phyloP scores from a whole-genome alignment of 1,140 invertebrate genomes.

The Elymnias hypermnestra region DNA sequence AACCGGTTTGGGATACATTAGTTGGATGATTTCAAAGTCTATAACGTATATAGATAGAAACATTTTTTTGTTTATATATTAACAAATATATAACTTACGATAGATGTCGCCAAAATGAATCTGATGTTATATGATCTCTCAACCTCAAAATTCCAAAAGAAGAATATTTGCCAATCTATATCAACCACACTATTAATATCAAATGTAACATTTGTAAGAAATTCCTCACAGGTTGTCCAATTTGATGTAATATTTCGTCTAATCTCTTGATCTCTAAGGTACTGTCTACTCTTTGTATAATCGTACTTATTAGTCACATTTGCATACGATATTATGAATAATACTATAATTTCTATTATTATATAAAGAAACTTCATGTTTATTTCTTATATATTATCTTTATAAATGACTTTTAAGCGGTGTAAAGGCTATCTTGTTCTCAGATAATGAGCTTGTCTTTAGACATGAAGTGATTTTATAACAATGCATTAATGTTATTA shows the following conservation, averaged over 20 bases:
- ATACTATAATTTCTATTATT: neutral
- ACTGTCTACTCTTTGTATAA: neutral
- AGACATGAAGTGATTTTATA: too few relatives aligned
- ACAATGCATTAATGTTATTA: too few relatives aligned
- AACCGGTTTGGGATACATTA: too few relatives aligned
- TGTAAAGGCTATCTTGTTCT: too few relatives aligned
- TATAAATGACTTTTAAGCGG: too few relatives aligned
- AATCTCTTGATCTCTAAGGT: neutral
- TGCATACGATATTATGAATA: neutral
- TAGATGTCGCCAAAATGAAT: constrained; percentile 28
- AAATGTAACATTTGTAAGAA: constrained; percentile 31
- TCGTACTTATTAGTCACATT: neutral
- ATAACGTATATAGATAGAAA: too few relatives aligned
- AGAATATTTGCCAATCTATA: constrained; percentile 51
- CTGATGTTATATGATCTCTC: constrained; percentile 30
- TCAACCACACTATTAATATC: constrained; percentile 28
- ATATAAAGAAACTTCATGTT: neutral
- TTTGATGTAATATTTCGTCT: constrained; percentile 21
- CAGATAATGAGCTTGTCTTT: too few relatives aligned
- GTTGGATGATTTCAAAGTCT: too few relatives aligned
- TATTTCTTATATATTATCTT: too few relatives aligned
- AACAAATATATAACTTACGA: too few relatives aligned
- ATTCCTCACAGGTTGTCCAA: constrained; percentile 43
- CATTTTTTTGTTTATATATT: too few relatives aligned
- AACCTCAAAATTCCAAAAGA: constrained; percentile 31